Evolutionary conservation across 2,888 invertebrate species (phyloP).

Genomic region (Erannis defoliaria): DNA sequence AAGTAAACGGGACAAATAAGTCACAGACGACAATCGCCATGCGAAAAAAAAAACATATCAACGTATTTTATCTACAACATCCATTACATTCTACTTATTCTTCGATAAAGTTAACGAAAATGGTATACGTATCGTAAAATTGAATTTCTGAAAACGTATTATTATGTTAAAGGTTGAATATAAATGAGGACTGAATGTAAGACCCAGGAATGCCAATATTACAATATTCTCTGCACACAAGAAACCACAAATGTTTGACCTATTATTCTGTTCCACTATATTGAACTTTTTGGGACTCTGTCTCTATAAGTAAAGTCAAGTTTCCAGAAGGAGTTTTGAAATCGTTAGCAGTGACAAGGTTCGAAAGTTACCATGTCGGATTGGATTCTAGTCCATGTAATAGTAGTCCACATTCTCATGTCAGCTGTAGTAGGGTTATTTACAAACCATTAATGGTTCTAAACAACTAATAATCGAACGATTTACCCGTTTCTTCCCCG

Average conservation of each 20-base stretch:
- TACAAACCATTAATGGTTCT: conserved; percentile 3
- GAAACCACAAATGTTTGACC: conserved; percentile 6
- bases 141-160: conserved; percentile 6
- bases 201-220: conserved; percentile 20
- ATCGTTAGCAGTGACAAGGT: neutral
- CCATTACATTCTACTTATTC: neutral
- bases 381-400: neutral
- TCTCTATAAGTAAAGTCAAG: neutral
- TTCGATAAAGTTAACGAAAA: neutral
- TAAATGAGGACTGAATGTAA: conserved; percentile 21
- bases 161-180: conserved; percentile 23
- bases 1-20: too few relatives aligned
- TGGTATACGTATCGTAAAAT: conserved; percentile 11
- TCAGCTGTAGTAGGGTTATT: neutral
- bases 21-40: too few relatives aligned
- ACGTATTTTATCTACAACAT: too few relatives aligned
- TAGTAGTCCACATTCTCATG: neutral
- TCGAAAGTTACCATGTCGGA: neutral
- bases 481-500: too few relatives aligned
- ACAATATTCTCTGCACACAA: conserved; percentile 9
- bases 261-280: neutral
- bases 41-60: too few relatives aligned
- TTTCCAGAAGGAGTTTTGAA: neutral
- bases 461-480: too few relatives aligned
- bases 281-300: neutral